Evolutionary conservation across 2,797 vertebrate species (phyloP).

Genomic region (Anguilla obscura): DNA sequence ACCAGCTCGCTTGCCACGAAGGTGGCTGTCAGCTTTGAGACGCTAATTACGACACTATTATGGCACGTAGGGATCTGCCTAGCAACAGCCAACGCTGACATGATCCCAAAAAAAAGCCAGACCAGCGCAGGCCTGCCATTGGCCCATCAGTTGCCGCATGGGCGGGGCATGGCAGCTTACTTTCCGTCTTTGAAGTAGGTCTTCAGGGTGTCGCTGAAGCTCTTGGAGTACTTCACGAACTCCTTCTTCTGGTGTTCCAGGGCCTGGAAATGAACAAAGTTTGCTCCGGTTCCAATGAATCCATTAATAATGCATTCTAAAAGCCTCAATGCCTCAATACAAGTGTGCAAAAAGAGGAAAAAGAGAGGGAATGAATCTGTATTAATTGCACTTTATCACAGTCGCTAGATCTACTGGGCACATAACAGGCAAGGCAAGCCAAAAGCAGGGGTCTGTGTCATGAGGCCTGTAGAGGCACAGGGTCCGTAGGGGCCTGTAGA

Average conservation of each 20-base stretch:
- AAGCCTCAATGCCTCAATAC: constrained; percentile 12
- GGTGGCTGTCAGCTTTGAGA: background rate
- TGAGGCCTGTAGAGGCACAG: too few species aligned
- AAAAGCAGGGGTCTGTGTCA: too few species aligned
- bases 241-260: constrained; percentile 98
- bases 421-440: too few species aligned
- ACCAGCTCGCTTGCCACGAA: background rate
- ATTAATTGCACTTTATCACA: too few species aligned
- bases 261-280: constrained; percentile 67
- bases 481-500: too few species aligned
- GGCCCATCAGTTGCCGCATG: background rate
- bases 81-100: background rate
- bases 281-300: background rate
- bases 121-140: background rate
- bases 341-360: background rate
- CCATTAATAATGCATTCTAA: background rate
- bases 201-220: constrained; percentile 96
- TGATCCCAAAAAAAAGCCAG: background rate
- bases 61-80: background rate
- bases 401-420: too few species aligned
- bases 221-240: constrained; percentile 98
- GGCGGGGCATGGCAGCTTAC: constrained; percentile 67
- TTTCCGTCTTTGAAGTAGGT: constrained; percentile 98
- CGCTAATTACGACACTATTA: background rate
- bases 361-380: background rate